These are phyloP conservation scores for Tanytarsus gracilentus DNA, from an alignment of 2,888 invertebrate species.

Conservation along the genomic window DNA sequence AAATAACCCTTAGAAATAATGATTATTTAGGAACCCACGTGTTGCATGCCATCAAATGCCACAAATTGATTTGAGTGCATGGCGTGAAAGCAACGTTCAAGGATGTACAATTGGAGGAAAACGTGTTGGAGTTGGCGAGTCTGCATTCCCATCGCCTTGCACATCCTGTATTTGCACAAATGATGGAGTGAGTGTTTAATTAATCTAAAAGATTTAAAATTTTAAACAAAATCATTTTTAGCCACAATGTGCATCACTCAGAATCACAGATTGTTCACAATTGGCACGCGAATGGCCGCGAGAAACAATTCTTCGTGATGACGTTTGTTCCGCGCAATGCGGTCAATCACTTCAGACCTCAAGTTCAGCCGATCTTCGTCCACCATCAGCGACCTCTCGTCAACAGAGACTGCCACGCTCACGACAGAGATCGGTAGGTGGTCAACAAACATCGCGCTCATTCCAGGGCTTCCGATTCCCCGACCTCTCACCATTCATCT, in stretches of 20 bases:
- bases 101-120: slow-evolving; percentile 76
- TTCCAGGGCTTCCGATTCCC: slow-evolving; percentile 64
- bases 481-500: slow-evolving; percentile 63
- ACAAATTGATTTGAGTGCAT: slow-evolving; percentile 68
- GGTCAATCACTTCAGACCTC: slow-evolving; percentile 54
- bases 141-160: slow-evolving; percentile 82
- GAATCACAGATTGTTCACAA: slow-evolving; percentile 79
- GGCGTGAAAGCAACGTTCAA: slow-evolving; percentile 68
- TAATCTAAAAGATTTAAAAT: background rate
- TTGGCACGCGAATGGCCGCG: slow-evolving; percentile 73
- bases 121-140: slow-evolving; percentile 69
- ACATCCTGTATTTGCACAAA: slow-evolving; percentile 79
- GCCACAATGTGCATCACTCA: slow-evolving; percentile 81
- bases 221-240: slow-evolving; percentile 36
- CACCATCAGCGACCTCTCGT: slow-evolving; percentile 38
- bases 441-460: slow-evolving; percentile 28
- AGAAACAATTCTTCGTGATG: slow-evolving; percentile 72
- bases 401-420: slow-evolving; percentile 31
- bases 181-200: slow-evolving; percentile 60
- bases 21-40: slow-evolving; percentile 62
- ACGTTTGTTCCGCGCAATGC: slow-evolving; percentile 86
- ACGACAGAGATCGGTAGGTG: slow-evolving; percentile 31
- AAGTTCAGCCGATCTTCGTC: slow-evolving; percentile 38
- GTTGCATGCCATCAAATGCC: slow-evolving; percentile 76
- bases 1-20: background rate